A percentile compares a stretch with the other conserved stretches of the same genome.
These are phyloP conservation scores for Anguilla anguilla DNA, from an alignment of 2,797 vertebrate species.

Conservation along the genomic window DNA sequence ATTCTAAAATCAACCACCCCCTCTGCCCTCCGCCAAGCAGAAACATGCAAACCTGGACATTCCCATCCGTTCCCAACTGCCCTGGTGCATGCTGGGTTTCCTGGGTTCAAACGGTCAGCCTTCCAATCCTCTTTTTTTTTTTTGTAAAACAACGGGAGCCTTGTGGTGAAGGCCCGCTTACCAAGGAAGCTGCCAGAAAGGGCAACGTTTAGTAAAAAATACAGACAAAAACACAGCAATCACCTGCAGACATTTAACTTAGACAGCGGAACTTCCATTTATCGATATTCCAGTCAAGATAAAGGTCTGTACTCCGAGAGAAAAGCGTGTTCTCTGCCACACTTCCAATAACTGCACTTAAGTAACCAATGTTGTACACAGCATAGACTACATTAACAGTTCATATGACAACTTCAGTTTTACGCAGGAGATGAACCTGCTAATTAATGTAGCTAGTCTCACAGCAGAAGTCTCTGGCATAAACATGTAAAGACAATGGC, in stretches of 20 bases:
- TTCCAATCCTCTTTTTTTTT: conserved; percentile 18
- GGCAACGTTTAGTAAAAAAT: conserved; percentile 38
- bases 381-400: not conserved
- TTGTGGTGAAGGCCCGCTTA: conserved; percentile 57
- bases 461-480: not conserved
- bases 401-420: not conserved
- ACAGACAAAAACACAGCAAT: conserved; percentile 62
- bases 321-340: not conserved
- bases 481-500: not conserved
- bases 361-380: not conserved
- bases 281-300: conserved; percentile 46
- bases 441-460: not conserved
- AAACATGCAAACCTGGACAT: conserved; percentile 48
- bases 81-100: conserved; percentile 54
- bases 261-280: conserved; percentile 74
- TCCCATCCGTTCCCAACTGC: conserved; percentile 54
- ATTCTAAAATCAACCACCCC: conserved; percentile 43
- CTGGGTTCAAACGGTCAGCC: conserved; percentile 50
- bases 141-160: conserved; percentile 63
- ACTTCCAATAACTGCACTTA: not conserved
- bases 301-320: not conserved
- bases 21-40: conserved; percentile 35
- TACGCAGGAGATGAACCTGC: not conserved
- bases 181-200: conserved; percentile 22
- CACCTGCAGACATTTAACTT: conserved; percentile 80